phyloP scores from a whole-genome alignment of 2,888 invertebrate species.

The Elgonia sp. region DNA sequence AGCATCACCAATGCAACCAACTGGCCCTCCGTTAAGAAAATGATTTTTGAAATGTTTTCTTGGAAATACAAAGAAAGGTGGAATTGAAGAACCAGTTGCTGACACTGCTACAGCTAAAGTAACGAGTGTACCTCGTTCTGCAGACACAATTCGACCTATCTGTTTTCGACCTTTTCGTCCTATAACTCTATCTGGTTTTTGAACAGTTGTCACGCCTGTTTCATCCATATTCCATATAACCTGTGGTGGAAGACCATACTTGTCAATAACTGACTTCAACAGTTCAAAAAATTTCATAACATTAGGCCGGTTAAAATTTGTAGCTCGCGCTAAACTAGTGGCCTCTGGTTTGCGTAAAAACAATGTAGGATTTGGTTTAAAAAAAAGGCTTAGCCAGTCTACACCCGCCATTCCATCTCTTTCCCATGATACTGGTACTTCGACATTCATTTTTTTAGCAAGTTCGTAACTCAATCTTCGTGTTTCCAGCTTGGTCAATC shows the following conservation, averaged over 20 bases:
- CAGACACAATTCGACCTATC: constrained; percentile 84
- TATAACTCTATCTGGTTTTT: constrained; percentile 83
- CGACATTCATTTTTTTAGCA: too few relatives aligned
- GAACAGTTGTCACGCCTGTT: constrained; percentile 79
- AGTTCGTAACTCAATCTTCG: too few relatives aligned
- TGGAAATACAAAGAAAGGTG: too few relatives aligned
- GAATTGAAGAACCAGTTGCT: too few relatives aligned
- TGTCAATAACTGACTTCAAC: constrained; percentile 15
- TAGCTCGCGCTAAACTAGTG: constrained; percentile 16
- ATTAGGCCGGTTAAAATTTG: constrained; percentile 27
- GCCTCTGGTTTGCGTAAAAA: constrained; percentile 28
- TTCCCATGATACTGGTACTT: too few relatives aligned
- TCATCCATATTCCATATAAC: constrained; percentile 70
- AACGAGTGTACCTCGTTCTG: constrained; percentile 83
- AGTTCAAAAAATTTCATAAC: constrained; percentile 69
- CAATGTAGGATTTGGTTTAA: background rate
- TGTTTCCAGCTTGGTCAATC: too few relatives aligned
- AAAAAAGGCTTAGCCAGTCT: too few relatives aligned
- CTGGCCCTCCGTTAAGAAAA: too few relatives aligned
- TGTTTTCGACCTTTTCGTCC: constrained; percentile 83
- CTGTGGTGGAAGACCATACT: constrained; percentile 65
- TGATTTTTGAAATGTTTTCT: too few relatives aligned
- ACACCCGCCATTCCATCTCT: too few relatives aligned
- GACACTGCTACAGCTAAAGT: too few relatives aligned
- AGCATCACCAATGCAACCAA: too few relatives aligned